Percentiles rank a stretch among this genome's conserved stretches.
Evolutionary conservation across 2,888 invertebrate species (phyloP).

Genomic region (Thereva unica): DNA sequence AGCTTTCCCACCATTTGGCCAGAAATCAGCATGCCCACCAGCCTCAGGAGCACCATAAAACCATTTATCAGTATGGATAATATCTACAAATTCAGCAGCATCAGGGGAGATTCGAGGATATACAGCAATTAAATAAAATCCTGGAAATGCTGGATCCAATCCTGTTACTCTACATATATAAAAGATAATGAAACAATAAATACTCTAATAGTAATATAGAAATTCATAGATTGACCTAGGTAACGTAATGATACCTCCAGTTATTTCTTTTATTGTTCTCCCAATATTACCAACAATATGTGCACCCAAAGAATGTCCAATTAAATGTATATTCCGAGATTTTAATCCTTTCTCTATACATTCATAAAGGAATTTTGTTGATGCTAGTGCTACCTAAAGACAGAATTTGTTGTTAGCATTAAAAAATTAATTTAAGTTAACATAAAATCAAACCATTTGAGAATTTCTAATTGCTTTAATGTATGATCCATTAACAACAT

Average conservation of each 20-base stretch:
- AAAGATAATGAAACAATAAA: neutral
- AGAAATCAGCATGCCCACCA: constrained; percentile 62
- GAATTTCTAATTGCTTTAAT: constrained; percentile 45
- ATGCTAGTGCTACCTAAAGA: constrained; percentile 47
- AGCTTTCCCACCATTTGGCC: constrained; percentile 42
- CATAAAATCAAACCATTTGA: too few species aligned
- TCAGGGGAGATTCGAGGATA: constrained; percentile 54
- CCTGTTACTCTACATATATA: constrained; percentile 65
- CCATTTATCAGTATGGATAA: constrained; percentile 66
- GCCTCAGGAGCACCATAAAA: constrained; percentile 60
- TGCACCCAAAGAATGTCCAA: constrained; percentile 56
- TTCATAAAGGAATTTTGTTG: constrained; percentile 50
- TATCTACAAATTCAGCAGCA: constrained; percentile 63
- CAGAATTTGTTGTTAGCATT: neutral
- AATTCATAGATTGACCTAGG: constrained; percentile 40
- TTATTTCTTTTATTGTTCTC: constrained; percentile 47
- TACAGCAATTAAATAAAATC: constrained; percentile 57
- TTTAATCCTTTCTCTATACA: constrained; percentile 53
- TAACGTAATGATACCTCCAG: constrained; percentile 45
- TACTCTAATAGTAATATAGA: too few species aligned
- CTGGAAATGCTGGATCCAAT: constrained; percentile 66
- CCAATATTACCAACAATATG: constrained; percentile 55
- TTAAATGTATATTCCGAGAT: constrained; percentile 51
- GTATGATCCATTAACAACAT: constrained; percentile 56
- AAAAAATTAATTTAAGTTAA: neutral